Evolutionary conservation across 2,797 vertebrate genomes (phyloP).

Genomic region (Clarias fuscus): DNA sequence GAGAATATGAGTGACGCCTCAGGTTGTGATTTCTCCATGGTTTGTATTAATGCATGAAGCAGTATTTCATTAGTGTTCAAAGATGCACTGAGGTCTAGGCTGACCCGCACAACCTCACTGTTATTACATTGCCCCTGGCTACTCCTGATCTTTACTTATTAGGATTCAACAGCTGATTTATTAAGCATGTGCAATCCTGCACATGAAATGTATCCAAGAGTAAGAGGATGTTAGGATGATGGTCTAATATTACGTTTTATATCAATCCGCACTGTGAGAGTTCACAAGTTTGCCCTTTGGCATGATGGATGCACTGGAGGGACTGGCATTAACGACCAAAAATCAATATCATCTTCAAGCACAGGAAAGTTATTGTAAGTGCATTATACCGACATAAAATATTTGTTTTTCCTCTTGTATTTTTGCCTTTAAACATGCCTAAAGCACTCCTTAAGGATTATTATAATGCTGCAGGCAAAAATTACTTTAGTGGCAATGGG

Average conservation of each 20-base stretch:
- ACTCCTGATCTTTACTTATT: slow-evolving; percentile 71
- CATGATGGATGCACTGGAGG: not conserved
- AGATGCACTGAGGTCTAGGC: slow-evolving; percentile 46
- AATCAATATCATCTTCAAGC: slow-evolving; percentile 47
- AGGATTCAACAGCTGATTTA: slow-evolving; percentile 66
- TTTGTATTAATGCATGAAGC: slow-evolving; percentile 47
- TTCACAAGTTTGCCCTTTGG: slow-evolving; percentile 39
- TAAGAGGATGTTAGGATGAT: slow-evolving; percentile 16
- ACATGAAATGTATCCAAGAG: slow-evolving; percentile 21
- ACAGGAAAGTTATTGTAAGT: slow-evolving; percentile 47
- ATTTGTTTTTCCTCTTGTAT: slow-evolving; percentile 33
- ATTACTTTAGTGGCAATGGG: slow-evolving; percentile 59
- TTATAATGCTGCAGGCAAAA: slow-evolving; percentile 66
- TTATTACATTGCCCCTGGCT: slow-evolving; percentile 73
- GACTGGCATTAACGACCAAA: slow-evolving; percentile 53
- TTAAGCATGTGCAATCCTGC: slow-evolving; percentile 32
- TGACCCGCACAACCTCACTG: slow-evolving; percentile 65
- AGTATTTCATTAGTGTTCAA: slow-evolving; percentile 51
- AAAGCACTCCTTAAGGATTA: slow-evolving; percentile 70
- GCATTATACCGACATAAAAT: slow-evolving; percentile 39
- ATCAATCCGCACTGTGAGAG: not conserved
- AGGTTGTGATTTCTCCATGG: slow-evolving; percentile 22
- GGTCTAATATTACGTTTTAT: not conserved
- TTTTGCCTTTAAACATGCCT: slow-evolving; percentile 68
- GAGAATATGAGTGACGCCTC: not conserved